Conservation (phyloP, 2,113 vertebrate genomes). For the Equus quagga region DNA sequence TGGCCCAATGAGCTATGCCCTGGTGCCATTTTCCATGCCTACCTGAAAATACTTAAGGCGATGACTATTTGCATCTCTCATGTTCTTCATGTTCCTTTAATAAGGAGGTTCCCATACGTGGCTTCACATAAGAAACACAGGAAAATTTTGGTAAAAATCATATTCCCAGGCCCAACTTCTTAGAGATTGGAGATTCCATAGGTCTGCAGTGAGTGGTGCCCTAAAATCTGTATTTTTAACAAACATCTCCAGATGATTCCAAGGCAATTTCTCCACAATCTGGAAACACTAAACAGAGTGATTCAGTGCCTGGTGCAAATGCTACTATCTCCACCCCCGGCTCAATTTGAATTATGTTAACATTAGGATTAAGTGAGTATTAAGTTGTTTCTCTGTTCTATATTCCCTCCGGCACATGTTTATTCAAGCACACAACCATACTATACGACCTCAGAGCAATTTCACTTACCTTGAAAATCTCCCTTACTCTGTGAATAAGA, state of each 20-base stretch:
- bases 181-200: not conserved
- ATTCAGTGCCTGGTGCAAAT: not conserved
- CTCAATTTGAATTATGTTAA: not conserved
- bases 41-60: not conserved
- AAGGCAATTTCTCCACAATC: not conserved
- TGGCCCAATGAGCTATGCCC: not conserved
- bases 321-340: not conserved
- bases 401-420: not conserved
- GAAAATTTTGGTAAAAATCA: not conserved
- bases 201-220: not conserved
- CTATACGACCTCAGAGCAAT: not conserved
- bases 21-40: rapidly evolving
- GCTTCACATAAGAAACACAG: not conserved
- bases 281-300: not conserved
- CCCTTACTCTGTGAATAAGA: not conserved
- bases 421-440: not conserved
- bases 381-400: not conserved
- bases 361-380: not conserved
- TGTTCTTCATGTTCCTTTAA: not conserved
- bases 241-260: not conserved
- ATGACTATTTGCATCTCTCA: not conserved
- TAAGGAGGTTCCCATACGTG: not conserved
- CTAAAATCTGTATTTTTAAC: not conserved
- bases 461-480: not conserved
- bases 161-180: not conserved